Base-by-base conservation (phyloP, 2,797 vertebrate species). In the Pelobates cultripes region DNA sequence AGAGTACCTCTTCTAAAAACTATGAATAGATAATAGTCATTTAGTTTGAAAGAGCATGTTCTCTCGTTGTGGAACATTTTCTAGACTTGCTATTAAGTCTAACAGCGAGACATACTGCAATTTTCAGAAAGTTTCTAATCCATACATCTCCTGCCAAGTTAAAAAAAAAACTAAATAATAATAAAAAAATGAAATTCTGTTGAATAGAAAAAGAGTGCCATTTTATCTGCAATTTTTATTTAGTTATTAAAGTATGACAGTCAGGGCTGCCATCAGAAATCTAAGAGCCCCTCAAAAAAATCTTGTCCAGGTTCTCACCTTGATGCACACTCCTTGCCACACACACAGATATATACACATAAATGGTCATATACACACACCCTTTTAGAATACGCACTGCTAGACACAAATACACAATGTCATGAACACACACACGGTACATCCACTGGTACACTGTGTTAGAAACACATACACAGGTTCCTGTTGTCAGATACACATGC, bases 31-130 rank as follows among this genome's bases (percentile, higher is more conserved):
- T 82, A 43, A 73, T 77, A 82, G 61, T 67, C 41, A 72, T 82
- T 77, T 82, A 66, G 28, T 17, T 77, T 67, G 61, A 83, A 70
- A 75, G 57, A 41, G 55, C 72, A 55, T 66, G 57, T 66, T 64
- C n/a, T 53, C 70, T 10, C 13, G 45, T 71, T 74, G 55, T 75
- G 45, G 45, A 71, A 84, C 72, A 84, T 79, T 70, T 53, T 69
- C 53, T 68, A 69, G 42, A 73, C 69, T 78, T 74, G 68, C 43
- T 55, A 41, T 28, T 40, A 9, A 10, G 51, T 40, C 7, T 75
- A 70, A 74, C 68, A 78, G 75, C 44, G 74, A 70, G 41, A 41
- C 43, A 28, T 60, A 41, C 51, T 51, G 60, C 2, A 57, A 14
- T 47, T 78, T 78, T 53, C 12, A 79, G 15, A 64, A 43, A 64